Conservation (phyloP, 2,113 vertebrate genomes). For the Oxyruncus cristatus region DNA sequence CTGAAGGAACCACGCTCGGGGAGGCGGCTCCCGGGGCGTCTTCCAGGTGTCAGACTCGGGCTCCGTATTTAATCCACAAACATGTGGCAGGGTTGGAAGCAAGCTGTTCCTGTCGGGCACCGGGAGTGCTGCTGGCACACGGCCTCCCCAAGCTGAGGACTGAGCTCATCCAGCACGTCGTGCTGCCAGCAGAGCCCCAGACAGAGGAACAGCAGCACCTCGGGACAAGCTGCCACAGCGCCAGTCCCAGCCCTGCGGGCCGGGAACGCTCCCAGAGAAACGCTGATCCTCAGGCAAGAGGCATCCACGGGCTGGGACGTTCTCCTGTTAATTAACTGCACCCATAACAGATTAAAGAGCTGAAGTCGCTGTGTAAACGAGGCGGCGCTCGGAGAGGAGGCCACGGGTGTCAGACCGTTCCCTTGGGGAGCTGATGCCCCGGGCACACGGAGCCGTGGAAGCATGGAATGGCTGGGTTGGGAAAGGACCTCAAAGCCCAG, state of each 20-base stretch:
- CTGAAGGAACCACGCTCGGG: neutral
- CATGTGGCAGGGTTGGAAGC: neutral
- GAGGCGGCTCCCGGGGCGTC: neutral
- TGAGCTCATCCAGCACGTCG: neutral
- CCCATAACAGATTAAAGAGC: neutral
- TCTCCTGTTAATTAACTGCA: neutral
- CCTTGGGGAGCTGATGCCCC: fast-evolving
- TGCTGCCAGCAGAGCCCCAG: neutral
- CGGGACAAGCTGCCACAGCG: neutral
- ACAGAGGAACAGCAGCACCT: neutral
- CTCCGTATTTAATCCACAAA: neutral
- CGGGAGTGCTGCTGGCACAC: neutral
- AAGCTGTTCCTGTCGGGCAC: neutral
- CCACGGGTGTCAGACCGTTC: fast-evolving
- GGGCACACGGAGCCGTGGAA: neutral
- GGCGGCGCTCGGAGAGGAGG: neutral
- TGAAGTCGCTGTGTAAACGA: neutral
- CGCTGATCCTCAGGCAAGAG: neutral
- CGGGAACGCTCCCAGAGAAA: neutral
- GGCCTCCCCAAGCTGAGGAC: neutral
- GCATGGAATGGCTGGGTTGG: neutral
- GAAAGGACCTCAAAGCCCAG: neutral
- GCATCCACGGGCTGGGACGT: neutral
- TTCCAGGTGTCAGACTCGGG: neutral
- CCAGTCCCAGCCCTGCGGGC: neutral